Evolutionary conservation across 2,888 invertebrate species (phyloP).

Genomic region (Melikaiella ostensackeni): DNA sequence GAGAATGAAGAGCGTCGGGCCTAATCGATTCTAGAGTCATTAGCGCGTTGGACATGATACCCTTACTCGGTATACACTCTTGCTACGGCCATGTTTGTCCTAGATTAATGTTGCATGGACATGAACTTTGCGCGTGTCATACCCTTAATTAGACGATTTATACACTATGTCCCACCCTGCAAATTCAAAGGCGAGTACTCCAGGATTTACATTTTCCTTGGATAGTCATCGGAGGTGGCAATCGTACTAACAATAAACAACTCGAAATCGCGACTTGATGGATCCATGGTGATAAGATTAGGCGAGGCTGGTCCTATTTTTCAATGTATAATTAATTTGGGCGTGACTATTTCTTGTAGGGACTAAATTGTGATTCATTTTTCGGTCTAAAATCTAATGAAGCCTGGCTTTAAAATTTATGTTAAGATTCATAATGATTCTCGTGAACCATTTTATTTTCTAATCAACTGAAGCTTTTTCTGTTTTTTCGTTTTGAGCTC

Average conservation of each 20-base stretch:
- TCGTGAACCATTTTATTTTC: neutral
- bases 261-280: neutral
- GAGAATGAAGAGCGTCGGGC: slow-evolving; percentile 57
- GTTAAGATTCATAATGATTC: neutral
- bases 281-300: neutral
- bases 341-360: neutral
- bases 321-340: slow-evolving; percentile 1
- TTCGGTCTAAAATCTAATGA: neutral
- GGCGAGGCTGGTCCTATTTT: neutral
- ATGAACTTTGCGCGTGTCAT: slow-evolving; percentile 65
- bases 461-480: neutral
- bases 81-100: slow-evolving; percentile 69
- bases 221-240: slow-evolving; percentile 19
- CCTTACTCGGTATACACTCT: slow-evolving; percentile 57
- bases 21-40: slow-evolving; percentile 74
- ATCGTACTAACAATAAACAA: neutral
- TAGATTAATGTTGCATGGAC: slow-evolving; percentile 71
- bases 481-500: neutral
- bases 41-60: slow-evolving; percentile 70
- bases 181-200: slow-evolving; percentile 6
- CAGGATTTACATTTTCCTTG: slow-evolving; percentile 8
- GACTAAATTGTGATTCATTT: neutral
- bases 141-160: slow-evolving; percentile 69
- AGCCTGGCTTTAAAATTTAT: neutral
- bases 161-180: slow-evolving; percentile 17